Percentiles rank a stretch among this genome's conserved stretches.
These are phyloP conservation scores for Eristalis intricaria DNA, from an alignment of 2,888 invertebrate species.

Conservation along the genomic window DNA sequence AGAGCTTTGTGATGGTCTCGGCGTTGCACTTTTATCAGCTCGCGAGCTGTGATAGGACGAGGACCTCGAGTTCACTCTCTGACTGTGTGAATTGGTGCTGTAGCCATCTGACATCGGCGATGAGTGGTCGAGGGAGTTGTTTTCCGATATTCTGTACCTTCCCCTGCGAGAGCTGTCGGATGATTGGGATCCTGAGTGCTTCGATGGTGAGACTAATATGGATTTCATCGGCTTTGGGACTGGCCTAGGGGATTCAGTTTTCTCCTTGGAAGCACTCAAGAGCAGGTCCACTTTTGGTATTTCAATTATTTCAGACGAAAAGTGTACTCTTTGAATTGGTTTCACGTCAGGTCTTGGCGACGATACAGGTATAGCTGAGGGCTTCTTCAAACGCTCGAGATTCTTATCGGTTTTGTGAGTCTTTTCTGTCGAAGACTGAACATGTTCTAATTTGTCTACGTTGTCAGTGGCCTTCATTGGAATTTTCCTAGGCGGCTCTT, in stretches of 20 bases:
- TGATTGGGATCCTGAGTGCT: not conserved
- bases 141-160: not conserved
- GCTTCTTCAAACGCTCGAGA: not conserved
- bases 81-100: not conserved
- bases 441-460: not conserved
- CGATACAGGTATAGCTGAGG: not conserved
- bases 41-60: not conserved
- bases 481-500: not conserved
- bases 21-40: not conserved
- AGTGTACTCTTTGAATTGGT: conserved; percentile 4
- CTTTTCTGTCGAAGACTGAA: not conserved
- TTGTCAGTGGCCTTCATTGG: not conserved
- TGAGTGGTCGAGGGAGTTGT: not conserved
- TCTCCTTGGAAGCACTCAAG: not conserved
- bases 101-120: not conserved
- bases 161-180: not conserved
- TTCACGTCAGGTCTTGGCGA: not conserved
- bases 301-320: not conserved
- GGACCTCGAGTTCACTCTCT: not conserved
- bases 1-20: not conserved
- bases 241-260: not conserved
- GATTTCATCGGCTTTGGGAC: conserved; percentile 8
- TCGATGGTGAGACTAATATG: conserved; percentile 1
- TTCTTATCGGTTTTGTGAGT: not conserved
- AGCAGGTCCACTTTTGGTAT: not conserved